Percentiles rank a stretch among this genome's conserved stretches.
phyloP scores from a whole-genome alignment of 2,113 vertebrate species.

The Egretta garzetta region DNA sequence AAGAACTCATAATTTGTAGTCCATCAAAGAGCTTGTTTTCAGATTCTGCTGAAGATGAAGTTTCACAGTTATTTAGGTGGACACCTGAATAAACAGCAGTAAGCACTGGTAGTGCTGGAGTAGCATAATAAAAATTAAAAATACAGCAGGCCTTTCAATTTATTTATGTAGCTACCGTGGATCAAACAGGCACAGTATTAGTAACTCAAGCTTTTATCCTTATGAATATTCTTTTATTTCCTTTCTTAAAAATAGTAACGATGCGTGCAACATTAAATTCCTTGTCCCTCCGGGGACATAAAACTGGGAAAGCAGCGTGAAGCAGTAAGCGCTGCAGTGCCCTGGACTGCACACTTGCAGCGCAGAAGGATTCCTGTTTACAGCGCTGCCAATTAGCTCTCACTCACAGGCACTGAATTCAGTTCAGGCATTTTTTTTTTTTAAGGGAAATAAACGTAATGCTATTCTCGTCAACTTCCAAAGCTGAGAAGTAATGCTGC shows the following conservation, averaged over 20 bases:
- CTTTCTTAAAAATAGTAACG: not conserved
- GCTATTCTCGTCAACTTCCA: constrained; percentile 35
- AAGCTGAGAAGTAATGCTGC: constrained; percentile 18
- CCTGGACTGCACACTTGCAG: not conserved
- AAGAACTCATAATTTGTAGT: not conserved
- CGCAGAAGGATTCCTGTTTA: not conserved
- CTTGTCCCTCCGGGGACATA: not conserved
- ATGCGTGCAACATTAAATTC: not conserved
- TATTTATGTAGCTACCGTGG: not conserved
- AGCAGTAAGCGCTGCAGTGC: not conserved
- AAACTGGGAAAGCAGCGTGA: not conserved
- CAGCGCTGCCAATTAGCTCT: not conserved
- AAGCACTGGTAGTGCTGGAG: not conserved
- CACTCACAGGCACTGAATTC: not conserved
- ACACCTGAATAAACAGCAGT: constrained; percentile 1
- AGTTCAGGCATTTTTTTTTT: not conserved
- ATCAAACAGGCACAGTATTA: not conserved
- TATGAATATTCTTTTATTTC: not conserved
- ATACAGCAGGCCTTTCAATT: not conserved
- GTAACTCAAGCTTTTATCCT: not conserved
- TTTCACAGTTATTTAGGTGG: not conserved
- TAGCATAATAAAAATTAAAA: not conserved
- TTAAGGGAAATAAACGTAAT: constrained; percentile 5
- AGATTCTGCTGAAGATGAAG: not conserved
- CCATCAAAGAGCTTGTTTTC: not conserved